A percentile compares a stretch with the other conserved stretches of the same genome.
Conservation (phyloP, 2,797 vertebrate genomes). For the Tokudaia muenninki region DNA sequence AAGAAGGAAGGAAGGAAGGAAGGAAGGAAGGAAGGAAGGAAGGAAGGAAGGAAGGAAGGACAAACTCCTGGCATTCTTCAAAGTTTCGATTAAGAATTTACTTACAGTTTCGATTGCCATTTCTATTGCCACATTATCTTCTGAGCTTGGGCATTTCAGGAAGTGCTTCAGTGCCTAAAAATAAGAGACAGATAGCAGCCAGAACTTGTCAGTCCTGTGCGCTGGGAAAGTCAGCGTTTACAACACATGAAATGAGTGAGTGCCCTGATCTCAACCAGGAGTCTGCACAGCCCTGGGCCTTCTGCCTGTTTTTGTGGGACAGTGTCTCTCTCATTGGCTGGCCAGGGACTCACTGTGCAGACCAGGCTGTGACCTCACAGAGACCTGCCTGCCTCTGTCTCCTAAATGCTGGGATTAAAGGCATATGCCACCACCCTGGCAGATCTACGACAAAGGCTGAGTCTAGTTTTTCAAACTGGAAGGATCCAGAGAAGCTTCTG, state of each 20-base stretch:
- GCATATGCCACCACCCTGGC: neutral
- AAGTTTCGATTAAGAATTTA: conserved; percentile 41
- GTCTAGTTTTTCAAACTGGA: neutral
- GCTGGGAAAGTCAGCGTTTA: neutral
- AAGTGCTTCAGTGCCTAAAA: conserved; percentile 97
- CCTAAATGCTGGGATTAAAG: neutral
- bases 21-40: too few relatives aligned
- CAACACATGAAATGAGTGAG: neutral
- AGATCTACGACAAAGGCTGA: neutral
- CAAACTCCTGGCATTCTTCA: neutral
- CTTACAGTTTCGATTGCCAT: conserved; percentile 99
- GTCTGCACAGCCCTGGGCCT: neutral
- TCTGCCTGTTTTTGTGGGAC: neutral
- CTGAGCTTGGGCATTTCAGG: conserved; percentile 94
- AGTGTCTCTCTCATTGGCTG: neutral
- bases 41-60: neutral
- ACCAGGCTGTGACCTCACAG: neutral
- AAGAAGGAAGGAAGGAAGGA: too few relatives aligned
- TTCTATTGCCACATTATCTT: conserved; percentile 95
- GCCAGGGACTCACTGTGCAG: neutral
- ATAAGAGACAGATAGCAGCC: conserved; percentile 63
- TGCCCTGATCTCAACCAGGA: neutral
- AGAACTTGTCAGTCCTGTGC: neutral
- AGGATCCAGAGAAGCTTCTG: neutral
- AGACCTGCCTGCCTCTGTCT: neutral